Evolutionary conservation across 2,888 invertebrate genomes (phyloP).

Genomic region (Anodontia alba): DNA sequence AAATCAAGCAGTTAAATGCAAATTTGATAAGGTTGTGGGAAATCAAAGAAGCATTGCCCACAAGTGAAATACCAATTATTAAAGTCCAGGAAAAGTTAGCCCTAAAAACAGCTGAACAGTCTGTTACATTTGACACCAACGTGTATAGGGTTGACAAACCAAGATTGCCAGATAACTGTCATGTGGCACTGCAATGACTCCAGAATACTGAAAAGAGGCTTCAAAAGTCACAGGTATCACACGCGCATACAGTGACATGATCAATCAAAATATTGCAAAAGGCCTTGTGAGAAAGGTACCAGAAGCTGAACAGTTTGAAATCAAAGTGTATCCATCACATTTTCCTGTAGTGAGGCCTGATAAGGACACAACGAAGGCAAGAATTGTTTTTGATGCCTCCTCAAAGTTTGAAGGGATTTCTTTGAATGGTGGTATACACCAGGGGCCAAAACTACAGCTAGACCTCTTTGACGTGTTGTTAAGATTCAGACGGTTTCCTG

Average conservation of each 20-base stretch:
- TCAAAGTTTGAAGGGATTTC: conserved; percentile 37
- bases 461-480: conserved; percentile 53
- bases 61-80: too few species aligned
- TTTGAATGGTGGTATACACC: conserved; percentile 39
- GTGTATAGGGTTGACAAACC: too few species aligned
- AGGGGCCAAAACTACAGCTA: conserved; percentile 56
- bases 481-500: conserved; percentile 36
- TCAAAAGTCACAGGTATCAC: conserved; percentile 25
- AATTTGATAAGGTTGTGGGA: too few species aligned
- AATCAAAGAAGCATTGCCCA: too few species aligned
- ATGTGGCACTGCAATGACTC: conserved; percentile 13
- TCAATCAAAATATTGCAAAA: conserved; percentile 43
- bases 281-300: conserved; percentile 44
- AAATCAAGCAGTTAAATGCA: too few species aligned
- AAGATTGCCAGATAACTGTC: conserved; percentile 10
- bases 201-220: conserved; percentile 42
- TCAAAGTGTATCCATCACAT: conserved; percentile 45
- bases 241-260: conserved; percentile 26
- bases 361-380: conserved; percentile 40
- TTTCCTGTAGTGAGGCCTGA: conserved; percentile 39
- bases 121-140: too few species aligned
- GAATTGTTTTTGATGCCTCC: conserved; percentile 60
- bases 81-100: too few species aligned
- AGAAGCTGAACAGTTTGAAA: not conserved
- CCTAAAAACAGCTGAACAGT: too few species aligned